These are phyloP conservation scores for Psilopsiagon aymara DNA, from an alignment of 2,113 vertebrate genomes.

Conservation along the genomic window DNA sequence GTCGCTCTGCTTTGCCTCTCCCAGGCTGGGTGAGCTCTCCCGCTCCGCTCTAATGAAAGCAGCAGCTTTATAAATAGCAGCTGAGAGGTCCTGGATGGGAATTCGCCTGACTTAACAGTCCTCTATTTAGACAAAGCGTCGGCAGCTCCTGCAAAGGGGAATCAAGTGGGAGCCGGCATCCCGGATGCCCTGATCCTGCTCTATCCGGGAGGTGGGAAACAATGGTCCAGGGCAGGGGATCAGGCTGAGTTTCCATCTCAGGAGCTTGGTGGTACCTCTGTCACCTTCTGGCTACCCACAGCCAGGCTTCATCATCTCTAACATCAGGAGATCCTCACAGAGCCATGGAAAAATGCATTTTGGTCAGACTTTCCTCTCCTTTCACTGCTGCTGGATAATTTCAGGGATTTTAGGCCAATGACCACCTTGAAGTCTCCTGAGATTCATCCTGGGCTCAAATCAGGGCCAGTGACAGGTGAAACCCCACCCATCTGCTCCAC, in stretches of 20 bases:
- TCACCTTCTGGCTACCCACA: neutral
- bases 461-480: neutral
- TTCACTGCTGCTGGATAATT: accelerated
- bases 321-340: accelerated
- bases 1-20: neutral
- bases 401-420: neutral
- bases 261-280: neutral
- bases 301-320: neutral
- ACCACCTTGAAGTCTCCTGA: neutral
- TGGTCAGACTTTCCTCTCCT: neutral
- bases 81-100: neutral
- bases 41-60: neutral
- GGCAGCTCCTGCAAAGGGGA: neutral
- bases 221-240: accelerated
- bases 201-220: accelerated
- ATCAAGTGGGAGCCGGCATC: neutral
- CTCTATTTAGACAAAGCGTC: neutral
- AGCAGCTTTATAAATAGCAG: neutral
- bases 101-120: neutral
- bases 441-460: neutral
- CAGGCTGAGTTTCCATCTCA: neutral
- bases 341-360: neutral
- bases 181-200: accelerated
- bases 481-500: accelerated
- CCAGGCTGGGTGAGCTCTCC: neutral